Conservation (phyloP, 1,140 invertebrate species). For the Nomia melanderi region DNA sequence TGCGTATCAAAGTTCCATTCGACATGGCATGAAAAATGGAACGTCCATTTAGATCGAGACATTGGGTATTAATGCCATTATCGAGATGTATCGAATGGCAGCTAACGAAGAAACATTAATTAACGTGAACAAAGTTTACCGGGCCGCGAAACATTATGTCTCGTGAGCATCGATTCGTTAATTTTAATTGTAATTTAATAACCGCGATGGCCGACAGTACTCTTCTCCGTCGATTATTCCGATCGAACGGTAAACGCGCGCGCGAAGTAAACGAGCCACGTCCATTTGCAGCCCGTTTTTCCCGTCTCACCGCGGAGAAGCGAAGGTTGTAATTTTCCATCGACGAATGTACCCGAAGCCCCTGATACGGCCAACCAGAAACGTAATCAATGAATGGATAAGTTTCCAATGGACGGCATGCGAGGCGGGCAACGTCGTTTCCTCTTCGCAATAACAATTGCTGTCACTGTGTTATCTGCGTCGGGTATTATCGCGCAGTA, state of each 20-base stretch:
- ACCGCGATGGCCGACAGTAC: background rate
- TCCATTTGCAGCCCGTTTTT: background rate
- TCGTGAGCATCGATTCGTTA: slow-evolving; percentile 9
- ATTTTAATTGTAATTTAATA: slow-evolving; percentile 36
- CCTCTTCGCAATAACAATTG: slow-evolving; percentile 61
- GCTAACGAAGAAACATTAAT: slow-evolving; percentile 22
- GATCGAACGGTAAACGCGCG: background rate
- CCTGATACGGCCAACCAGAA: slow-evolving; percentile 31
- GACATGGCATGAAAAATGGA: background rate
- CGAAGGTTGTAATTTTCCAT: slow-evolving; percentile 19
- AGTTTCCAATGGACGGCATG: slow-evolving; percentile 51
- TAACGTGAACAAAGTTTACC: slow-evolving; percentile 11
- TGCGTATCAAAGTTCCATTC: background rate
- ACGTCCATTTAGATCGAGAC: background rate
- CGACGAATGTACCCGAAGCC: slow-evolving; percentile 14
- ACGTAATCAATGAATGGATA: slow-evolving; percentile 59
- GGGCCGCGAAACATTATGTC: background rate
- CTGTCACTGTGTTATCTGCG: slow-evolving; percentile 58
- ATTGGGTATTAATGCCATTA: background rate
- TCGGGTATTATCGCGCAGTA: slow-evolving; percentile 57
- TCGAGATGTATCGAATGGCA: background rate
- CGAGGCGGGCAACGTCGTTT: slow-evolving; percentile 50
- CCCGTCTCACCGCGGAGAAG: background rate
- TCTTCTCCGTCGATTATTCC: slow-evolving; percentile 1
- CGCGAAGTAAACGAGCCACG: background rate